phyloP scores from a whole-genome alignment of 2,113 vertebrate species.

The Cavia porcellus region DNA sequence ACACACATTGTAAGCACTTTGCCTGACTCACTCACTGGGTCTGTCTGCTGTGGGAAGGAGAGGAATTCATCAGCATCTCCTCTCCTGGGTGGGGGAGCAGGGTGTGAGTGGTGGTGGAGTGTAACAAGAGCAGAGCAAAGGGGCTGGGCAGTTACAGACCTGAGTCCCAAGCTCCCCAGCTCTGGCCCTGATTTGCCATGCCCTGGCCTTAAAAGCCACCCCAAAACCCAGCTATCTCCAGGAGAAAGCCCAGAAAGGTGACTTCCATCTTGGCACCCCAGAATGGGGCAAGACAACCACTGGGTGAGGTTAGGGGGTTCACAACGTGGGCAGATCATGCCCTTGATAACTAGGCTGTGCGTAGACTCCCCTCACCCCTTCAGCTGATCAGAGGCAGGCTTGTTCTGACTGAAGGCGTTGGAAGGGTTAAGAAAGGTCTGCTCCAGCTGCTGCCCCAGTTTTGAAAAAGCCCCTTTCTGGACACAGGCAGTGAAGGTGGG shows the following conservation, averaged over 20 bases:
- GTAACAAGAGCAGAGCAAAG: conserved; percentile 77
- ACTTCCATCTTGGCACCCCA: conserved; percentile 69
- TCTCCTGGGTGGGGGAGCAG: conserved; percentile 59
- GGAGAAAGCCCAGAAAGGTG: conserved; percentile 75
- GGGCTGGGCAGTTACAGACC: conserved; percentile 83
- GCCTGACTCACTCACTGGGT: conserved; percentile 84
- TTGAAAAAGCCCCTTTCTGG: conserved; percentile 76
- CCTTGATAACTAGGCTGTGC: conserved; percentile 71
- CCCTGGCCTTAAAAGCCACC: conserved; percentile 71
- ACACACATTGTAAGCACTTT: conserved; percentile 90
- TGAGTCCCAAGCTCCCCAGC: conserved; percentile 82
- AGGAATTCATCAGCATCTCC: conserved; percentile 71
- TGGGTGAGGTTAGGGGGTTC: conserved; percentile 59
- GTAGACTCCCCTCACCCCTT: conserved; percentile 46
- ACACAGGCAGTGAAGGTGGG: conserved; percentile 71
- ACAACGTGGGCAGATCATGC: conserved; percentile 68
- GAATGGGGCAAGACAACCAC: conserved; percentile 63
- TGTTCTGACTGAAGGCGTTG: conserved; percentile 69
- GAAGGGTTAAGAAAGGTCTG: conserved; percentile 59
- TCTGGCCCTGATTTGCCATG: conserved; percentile 80
- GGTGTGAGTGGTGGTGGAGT: conserved; percentile 71
- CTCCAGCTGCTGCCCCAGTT: conserved; percentile 58
- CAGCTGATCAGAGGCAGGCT: conserved; percentile 73
- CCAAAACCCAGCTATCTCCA: conserved; percentile 62
- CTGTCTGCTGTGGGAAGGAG: conserved; percentile 81